phyloP scores from a whole-genome alignment of 2,888 invertebrate species.

The Periphyllus acericola region DNA sequence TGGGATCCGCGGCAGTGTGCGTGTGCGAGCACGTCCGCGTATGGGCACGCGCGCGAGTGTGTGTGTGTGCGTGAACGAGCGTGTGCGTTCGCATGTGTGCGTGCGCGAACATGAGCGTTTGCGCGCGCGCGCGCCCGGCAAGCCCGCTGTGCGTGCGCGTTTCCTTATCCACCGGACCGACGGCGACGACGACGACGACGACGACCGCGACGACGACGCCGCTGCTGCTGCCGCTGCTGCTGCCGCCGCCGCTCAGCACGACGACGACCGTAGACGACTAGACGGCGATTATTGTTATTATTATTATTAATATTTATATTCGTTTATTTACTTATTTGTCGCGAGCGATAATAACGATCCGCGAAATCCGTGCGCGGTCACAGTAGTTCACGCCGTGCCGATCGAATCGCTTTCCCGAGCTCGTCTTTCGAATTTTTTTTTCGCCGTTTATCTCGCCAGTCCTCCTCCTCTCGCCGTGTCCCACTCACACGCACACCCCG shows the following conservation, averaged over 20 bases:
- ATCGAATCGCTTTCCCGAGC: background rate
- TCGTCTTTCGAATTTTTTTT: background rate
- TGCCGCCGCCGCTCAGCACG: constrained; percentile 23
- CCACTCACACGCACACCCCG: background rate
- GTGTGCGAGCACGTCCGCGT: background rate
- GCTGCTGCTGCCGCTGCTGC: background rate
- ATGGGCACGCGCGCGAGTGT: background rate
- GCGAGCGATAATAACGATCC: constrained; percentile 24
- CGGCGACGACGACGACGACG: background rate
- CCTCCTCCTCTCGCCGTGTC: too few relatives aligned
- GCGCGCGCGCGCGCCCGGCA: background rate
- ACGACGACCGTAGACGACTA: constrained; percentile 12
- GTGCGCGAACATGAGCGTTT: background rate
- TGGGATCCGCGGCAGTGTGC: background rate
- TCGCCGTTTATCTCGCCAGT: background rate
- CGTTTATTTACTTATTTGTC: background rate
- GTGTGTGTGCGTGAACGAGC: background rate
- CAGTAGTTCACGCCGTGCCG: background rate
- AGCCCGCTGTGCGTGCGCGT: background rate
- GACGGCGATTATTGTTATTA: constrained; percentile 40
- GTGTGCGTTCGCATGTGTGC: background rate
- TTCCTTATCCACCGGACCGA: constrained; percentile 26
- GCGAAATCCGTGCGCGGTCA: background rate
- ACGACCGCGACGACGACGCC: background rate
- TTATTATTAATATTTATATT: constrained; percentile 12